Base-by-base conservation (phyloP, 2,888 invertebrate species). In the Spicauda simplicius region DNA sequence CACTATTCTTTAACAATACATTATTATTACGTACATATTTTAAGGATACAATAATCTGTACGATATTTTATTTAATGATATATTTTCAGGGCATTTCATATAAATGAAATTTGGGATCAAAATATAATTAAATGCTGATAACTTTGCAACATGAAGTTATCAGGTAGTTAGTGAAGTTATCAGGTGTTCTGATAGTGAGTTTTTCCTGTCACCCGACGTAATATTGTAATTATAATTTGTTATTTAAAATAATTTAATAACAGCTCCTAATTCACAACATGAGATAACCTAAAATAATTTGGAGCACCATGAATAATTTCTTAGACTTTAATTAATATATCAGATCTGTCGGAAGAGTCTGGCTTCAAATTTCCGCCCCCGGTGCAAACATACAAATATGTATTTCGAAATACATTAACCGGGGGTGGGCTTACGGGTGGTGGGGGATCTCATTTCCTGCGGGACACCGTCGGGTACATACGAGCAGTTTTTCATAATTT, bases 321-420 rank as follows among this genome's bases (percentile, higher is more conserved):
- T 77, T 78, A 75, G 54, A 69, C 72, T 76, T 83, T 83, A 85
- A 86, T 85, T 85, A 86, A 80, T 80, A 77, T 75, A 74, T 77
- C 33, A 33, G 33, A 33, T 33, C 77, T 77, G 80, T 76, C 79
- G 80, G 81, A 78, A 78, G 64, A 57, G 77, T 77, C 25, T 25
- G 76, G 73, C 76, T 74, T 77, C 80, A 80, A 81, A 83, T 83
- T 81, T 81, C 81, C 82, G 79, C 71, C 73, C 57, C 60, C 64
- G 64, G 61, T 70, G 68, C 48, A 66, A 62, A 62, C 48, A 60
- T 64, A 69, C 66, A 72, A 64, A 71, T 70, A 74, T 72, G 71
- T 74, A 73, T 70, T 69, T 72, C 68, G 58, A 71, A 64, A 69
- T 72, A 70, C 61, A 67, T 67, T 67, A 61, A 57, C 55, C 41